Evolutionary conservation across 2,113 vertebrate species (phyloP), one percentile per base, ranked within the genome.

Genomic region (Planiliza haematocheilus): DNA sequence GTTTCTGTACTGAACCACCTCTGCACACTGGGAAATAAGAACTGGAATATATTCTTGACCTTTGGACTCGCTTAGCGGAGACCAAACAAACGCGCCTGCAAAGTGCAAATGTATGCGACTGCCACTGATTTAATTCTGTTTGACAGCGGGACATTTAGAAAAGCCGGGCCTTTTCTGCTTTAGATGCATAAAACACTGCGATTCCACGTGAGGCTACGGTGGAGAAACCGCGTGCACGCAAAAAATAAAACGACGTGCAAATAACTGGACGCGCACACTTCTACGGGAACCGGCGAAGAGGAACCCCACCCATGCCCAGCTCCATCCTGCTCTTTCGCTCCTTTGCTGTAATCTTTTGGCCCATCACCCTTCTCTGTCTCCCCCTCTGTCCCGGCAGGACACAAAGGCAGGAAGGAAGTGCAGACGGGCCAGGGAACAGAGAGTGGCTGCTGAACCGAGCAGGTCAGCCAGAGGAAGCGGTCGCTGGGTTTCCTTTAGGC

Each of bases 371-470:
- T 5, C 55, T 55, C 50, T 11, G 6, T 14, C 74, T 14, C 36
- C 34, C 56, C 43, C 55, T 4, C 62, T 56, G 30, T 64, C 42
- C 55, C 21, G 12, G 51, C 72, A 71, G 79, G 70, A 91, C 85
- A 91, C 91, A 93, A 91, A 91, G 83, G 79, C 87, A 87, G 91
- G 91, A 93, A 93, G 90, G 90, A 93, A 92, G 81, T 34, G 20
- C 38, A 56, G 68, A 75, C 37, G 18, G 42, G 48, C 62, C 69
- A 42, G 56, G 61, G 82, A 81, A 59, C 50, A 76, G 80, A 79
- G 77, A 57, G 81, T 20, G 58, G 74, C 69, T 74, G 74, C 70
- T 63, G 77, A 66, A 71, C 62, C 16, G 70, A 79, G 74, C n/a
- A 20, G 84, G 82, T 81, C 74, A 71, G 71, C 30, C n/a, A 8